Evolutionary conservation across 2,797 vertebrate species (phyloP).

Genomic region (Diceros bicornis): DNA sequence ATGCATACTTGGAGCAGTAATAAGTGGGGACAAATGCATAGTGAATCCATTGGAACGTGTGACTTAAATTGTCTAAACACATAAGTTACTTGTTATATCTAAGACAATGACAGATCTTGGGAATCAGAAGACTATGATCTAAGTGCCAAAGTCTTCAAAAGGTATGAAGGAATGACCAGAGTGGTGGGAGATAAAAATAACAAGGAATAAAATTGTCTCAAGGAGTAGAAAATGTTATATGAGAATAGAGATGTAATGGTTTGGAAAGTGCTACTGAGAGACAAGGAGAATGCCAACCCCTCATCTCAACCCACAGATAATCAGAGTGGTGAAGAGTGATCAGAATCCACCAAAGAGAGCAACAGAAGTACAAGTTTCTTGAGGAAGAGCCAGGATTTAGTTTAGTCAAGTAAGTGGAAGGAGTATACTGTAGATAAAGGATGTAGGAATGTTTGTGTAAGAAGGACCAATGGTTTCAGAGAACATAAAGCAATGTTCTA

Average conservation of each 20-base stretch:
- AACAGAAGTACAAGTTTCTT: not conserved
- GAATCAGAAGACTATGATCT: not conserved
- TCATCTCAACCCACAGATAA: no score
- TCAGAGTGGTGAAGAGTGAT: not conserved
- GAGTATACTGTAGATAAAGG: not conserved
- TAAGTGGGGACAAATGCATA: not conserved
- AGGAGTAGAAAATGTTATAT: not conserved
- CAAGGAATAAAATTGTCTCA: not conserved
- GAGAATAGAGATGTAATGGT: not conserved
- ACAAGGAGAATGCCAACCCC: not conserved
- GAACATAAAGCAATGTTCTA: not conserved
- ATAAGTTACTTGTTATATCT: not conserved
- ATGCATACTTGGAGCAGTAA: not conserved
- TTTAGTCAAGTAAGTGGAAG: not conserved
- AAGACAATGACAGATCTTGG: not conserved
- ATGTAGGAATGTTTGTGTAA: not conserved
- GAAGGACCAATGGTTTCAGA: not conserved
- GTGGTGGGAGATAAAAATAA: not conserved
- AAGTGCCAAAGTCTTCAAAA: not conserved
- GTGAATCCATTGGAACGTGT: not conserved
- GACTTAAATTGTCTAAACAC: not conserved
- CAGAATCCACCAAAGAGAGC: not conserved
- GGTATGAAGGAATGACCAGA: not conserved
- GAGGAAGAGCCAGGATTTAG: not conserved
- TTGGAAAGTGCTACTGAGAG: not conserved